These are phyloP conservation scores for Lasaia peninsularis DNA, from an alignment of 1,140 invertebrate species.

Conservation along the genomic window DNA sequence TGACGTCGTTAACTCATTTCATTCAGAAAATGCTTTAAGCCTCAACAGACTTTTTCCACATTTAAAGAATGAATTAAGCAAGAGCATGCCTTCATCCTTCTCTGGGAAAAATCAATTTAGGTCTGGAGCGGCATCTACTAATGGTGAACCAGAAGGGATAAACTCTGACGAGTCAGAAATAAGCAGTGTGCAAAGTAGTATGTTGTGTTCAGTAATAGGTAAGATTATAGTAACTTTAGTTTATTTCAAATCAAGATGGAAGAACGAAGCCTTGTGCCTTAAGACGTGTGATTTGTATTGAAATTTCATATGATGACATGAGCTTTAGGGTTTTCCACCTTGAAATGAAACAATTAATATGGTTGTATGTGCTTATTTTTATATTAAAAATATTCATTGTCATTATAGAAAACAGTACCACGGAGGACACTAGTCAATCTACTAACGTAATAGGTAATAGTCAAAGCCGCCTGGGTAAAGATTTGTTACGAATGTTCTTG, in stretches of 20 bases:
- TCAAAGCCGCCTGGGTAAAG: constrained; percentile 84
- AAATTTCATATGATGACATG: too few species aligned
- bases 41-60: constrained; percentile 68
- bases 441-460: constrained; percentile 57
- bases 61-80: constrained; percentile 63
- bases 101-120: constrained; percentile 45
- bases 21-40: constrained; percentile 68
- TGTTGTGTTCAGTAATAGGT: constrained; percentile 57
- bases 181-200: constrained; percentile 64
- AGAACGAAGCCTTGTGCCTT: too few species aligned
- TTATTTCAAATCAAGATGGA: background rate
- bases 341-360: too few species aligned
- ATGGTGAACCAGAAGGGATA: constrained; percentile 47
- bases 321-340: too few species aligned
- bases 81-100: constrained; percentile 59
- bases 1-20: constrained; percentile 65
- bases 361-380: background rate
- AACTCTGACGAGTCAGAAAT: constrained; percentile 58
- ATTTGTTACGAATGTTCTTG: constrained; percentile 91
- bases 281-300: too few species aligned
- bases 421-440: constrained; percentile 55
- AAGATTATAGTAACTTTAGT: constrained; percentile 23
- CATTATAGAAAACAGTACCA: constrained; percentile 50
- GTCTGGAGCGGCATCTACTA: constrained; percentile 31
- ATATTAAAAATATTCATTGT: background rate